Evolutionary conservation across 2,888 invertebrate species (phyloP), one percentile per base, ranked within the genome.

Genomic region (Andrena haemorrhoa): DNA sequence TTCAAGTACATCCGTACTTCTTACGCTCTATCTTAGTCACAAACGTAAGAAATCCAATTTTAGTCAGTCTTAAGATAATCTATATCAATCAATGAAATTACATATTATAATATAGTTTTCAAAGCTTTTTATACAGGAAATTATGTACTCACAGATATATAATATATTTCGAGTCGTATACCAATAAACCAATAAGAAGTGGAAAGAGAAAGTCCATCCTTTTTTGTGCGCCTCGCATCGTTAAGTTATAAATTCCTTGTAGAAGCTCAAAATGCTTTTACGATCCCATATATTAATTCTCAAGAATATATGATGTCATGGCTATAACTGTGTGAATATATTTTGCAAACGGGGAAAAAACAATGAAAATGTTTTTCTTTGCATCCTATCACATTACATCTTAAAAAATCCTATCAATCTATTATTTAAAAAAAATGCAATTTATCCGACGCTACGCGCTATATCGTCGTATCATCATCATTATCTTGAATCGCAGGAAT

Each of bases 341-440:
- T 53, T 49, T 75, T 74, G 65, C 76, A 76, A 69, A 61, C 61
- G 74, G 63, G 63, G 66, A 65, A 75, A 73, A 69, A 69, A 35
- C 76, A 73, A 77, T 70, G 49, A 74, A 73, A 82, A 71, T 77
- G 65, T 64, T 29, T 70, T 74, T 84, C 74, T 75, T 74, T 71
- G 79, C 76, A 76, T 84, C 56, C 85, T 76, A 69, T 84, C 82
- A 72, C 74, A 79, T 84, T 86, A 82, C 84, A 71, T 86, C 77
- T 84, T 76, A 79, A 87, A 85, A 82, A 87, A 66, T 83, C 63
- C 84, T 89, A 89, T 70, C 85, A 90, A 85, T 89, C 84, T 89
- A 87, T 80, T 87, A 84, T 84, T 86, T 88, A 85, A 90, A 87
- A 87, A 89, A 91, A 91, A 91, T 89, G 90, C 87, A 88, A 84